Conservation (phyloP, 2,113 vertebrate species). For the Apteryx owenii region DNA sequence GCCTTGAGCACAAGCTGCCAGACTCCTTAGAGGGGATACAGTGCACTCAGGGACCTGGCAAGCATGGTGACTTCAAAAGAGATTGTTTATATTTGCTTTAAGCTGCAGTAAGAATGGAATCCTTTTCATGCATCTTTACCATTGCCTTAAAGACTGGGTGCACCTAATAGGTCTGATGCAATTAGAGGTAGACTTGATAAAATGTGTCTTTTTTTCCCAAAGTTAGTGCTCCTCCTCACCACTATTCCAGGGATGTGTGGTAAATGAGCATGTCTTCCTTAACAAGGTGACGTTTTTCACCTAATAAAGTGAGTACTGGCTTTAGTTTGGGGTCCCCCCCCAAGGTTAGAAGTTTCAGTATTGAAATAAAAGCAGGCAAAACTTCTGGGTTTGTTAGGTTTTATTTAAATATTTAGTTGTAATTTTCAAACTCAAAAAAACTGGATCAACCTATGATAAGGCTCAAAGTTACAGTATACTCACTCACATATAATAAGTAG, state of each 20-base stretch:
- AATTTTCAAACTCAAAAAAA: too few species aligned
- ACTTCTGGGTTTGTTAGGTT: too few species aligned
- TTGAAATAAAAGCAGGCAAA: not conserved
- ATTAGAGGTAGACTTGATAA: not conserved
- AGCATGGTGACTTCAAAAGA: not conserved
- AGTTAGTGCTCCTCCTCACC: not conserved
- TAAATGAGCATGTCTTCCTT: not conserved
- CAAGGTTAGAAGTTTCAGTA: not conserved
- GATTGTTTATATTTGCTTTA: not conserved
- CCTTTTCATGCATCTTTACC: not conserved
- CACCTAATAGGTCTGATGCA: not conserved
- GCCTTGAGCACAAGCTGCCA: not conserved
- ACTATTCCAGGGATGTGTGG: not conserved
- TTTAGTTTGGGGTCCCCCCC: not conserved
- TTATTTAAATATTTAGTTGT: too few species aligned
- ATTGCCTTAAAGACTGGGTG: not conserved
- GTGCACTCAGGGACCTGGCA: not conserved
- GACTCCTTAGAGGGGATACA: not conserved
- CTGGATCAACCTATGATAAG: too few species aligned
- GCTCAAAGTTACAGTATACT: too few species aligned
- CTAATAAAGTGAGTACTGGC: not conserved
- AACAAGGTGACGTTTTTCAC: not conserved
- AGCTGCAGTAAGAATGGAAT: not conserved
- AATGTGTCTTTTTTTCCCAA: too few species aligned
- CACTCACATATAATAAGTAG: too few species aligned